Evolutionary conservation across 2,888 invertebrate species (phyloP).

Genomic region (Cryptocephalus moraei): DNA sequence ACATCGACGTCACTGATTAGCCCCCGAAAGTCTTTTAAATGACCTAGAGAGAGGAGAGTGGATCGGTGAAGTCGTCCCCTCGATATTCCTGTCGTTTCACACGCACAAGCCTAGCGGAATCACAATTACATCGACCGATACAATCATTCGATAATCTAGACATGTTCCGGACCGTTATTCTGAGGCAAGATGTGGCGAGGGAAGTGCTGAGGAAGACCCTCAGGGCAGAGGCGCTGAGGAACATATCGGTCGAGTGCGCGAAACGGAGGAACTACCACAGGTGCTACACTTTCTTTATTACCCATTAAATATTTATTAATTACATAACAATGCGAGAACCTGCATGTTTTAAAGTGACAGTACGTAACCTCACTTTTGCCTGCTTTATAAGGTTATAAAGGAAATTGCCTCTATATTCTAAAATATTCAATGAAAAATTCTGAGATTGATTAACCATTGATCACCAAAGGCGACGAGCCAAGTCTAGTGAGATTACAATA

Average conservation of each 20-base stretch:
- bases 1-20: not conserved
- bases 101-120: not conserved
- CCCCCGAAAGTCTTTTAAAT: constrained; percentile 36
- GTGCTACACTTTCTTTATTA: constrained; percentile 4
- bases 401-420: no score
- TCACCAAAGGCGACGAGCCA: no score
- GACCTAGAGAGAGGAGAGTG: constrained; percentile 29
- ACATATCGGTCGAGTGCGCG: constrained; percentile 45
- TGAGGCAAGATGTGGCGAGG: constrained; percentile 58
- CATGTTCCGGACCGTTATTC: constrained; percentile 66
- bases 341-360: no score
- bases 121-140: constrained; percentile 2
- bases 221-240: constrained; percentile 48
- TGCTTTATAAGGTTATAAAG: no score
- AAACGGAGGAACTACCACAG: constrained; percentile 43
- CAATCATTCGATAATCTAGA: constrained; percentile 21
- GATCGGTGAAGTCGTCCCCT: constrained; percentile 26
- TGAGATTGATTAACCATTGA: no score
- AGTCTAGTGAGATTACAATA: no score
- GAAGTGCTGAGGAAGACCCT: constrained; percentile 50
- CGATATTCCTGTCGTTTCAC: constrained; percentile 8
- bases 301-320: no score
- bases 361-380: no score
- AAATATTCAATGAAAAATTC: no score
- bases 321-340: no score